Evolutionary conservation across 2,113 vertebrate species (phyloP).

Genomic region (Crotalus tigris): DNA sequence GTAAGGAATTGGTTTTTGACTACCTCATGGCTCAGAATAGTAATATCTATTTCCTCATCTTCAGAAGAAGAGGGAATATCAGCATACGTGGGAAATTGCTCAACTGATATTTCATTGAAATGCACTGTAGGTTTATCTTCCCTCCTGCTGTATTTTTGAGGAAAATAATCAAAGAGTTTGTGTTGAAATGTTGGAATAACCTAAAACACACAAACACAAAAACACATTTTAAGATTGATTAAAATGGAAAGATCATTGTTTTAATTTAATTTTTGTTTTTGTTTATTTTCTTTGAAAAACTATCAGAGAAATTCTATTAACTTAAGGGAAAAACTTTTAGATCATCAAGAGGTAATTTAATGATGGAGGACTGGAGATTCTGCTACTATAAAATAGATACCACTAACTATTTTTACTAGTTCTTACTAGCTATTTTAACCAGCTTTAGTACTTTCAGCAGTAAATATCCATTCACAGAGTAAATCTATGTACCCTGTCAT

Average conservation of each 20-base stretch:
- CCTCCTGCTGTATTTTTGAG: conserved; percentile 64
- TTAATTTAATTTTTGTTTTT: background rate
- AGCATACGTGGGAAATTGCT: conserved; percentile 62
- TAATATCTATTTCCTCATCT: conserved; percentile 81
- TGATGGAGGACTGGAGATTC: background rate
- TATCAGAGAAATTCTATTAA: background rate
- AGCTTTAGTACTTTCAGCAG: background rate
- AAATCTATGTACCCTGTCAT: background rate
- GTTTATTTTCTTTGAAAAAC: background rate
- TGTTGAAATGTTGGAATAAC: conserved; percentile 79
- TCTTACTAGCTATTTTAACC: background rate
- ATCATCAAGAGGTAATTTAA: background rate
- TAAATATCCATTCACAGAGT: background rate
- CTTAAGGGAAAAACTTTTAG: background rate
- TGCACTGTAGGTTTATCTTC: conserved; percentile 69
- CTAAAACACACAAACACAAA: conserved; percentile 57
- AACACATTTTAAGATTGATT: background rate
- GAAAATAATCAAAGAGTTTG: conserved; percentile 63
- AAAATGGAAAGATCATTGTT: background rate
- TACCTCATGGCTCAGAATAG: conserved; percentile 81
- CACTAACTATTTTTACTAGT: background rate
- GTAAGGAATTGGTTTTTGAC: background rate
- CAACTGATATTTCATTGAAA: conserved; percentile 56
- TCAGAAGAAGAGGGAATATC: conserved; percentile 54
- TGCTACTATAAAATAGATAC: background rate